Percentiles rank a stretch among this genome's conserved stretches.
phyloP scores from a whole-genome alignment of 2,888 invertebrate genomes.

The Amblyjoppa fuscipennis region DNA sequence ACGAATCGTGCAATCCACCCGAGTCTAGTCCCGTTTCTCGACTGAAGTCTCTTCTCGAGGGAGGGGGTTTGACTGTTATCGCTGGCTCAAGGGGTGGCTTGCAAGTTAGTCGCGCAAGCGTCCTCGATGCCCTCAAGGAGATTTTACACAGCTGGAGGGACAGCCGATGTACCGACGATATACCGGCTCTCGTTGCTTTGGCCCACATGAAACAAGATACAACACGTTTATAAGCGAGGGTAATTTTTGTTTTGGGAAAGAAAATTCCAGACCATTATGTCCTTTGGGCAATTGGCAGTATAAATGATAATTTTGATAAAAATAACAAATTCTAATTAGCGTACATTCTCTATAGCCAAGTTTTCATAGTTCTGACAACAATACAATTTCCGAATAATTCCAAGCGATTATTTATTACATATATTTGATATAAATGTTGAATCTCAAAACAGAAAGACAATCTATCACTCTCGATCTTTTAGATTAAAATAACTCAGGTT shows the following conservation, averaged over 20 bases:
- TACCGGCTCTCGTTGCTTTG: neutral
- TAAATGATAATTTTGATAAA: too few species aligned
- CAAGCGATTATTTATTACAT: too few species aligned
- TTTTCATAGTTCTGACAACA: too few species aligned
- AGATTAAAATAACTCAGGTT: conserved; percentile 3
- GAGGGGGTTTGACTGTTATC: conserved; percentile 42
- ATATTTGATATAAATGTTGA: neutral
- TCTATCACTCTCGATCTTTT: neutral
- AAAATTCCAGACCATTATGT: too few species aligned
- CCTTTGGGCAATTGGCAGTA: too few species aligned
- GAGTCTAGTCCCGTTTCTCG: conserved; percentile 39
- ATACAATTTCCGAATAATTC: too few species aligned
- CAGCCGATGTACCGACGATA: conserved; percentile 3
- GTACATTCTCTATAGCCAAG: too few species aligned
- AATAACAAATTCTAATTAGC: too few species aligned
- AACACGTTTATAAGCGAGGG: neutral
- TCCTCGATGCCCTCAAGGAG: conserved; percentile 27
- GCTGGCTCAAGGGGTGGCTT: conserved; percentile 30
- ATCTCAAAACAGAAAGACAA: neutral
- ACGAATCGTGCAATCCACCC: conserved; percentile 48
- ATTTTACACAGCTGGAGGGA: conserved; percentile 18
- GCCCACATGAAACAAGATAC: neutral
- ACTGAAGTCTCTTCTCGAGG: conserved; percentile 42
- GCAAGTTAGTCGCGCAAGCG: conserved; percentile 59
- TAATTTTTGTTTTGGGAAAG: too few species aligned